phyloP scores from a whole-genome alignment of 2,113 vertebrate species.

The Peromyscus californicus region DNA sequence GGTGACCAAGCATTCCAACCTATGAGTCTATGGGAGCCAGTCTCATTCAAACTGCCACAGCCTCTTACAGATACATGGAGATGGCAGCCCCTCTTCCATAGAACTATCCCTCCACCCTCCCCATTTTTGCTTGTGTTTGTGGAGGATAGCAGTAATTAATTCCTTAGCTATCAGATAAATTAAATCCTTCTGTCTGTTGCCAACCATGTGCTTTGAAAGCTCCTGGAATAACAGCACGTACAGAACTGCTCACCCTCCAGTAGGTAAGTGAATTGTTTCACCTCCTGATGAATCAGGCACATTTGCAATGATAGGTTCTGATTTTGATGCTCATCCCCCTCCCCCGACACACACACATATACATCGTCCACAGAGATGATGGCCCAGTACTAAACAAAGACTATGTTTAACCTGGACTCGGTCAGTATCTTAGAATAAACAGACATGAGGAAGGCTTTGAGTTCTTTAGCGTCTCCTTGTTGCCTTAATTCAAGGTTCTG shows the following conservation, averaged over 20 bases:
- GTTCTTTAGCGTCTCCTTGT: not conserved
- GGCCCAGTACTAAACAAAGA: not conserved
- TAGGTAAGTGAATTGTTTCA: not conserved
- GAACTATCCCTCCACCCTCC: not conserved
- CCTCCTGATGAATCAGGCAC: not conserved
- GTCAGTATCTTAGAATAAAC: not conserved
- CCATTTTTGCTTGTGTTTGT: not conserved
- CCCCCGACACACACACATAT: not conserved
- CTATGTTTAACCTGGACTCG: not conserved
- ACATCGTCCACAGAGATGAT: no score
- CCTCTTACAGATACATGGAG: not conserved
- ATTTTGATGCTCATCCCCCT: not conserved
- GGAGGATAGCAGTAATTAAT: slow-evolving; percentile 40
- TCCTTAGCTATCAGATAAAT: slow-evolving; percentile 39
- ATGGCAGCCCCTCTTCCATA: fast-evolving
- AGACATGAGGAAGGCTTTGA: not conserved
- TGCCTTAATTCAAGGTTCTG: not conserved
- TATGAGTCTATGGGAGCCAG: no score
- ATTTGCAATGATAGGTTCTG: not conserved
- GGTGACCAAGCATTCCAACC: not conserved
- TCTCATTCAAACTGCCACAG: not conserved
- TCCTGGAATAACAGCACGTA: not conserved
- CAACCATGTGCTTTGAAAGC: not conserved
- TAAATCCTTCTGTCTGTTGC: slow-evolving; percentile 1
- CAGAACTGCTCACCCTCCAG: not conserved